Percentiles rank a stretch among this genome's conserved stretches.
phyloP scores from a whole-genome alignment of 2,888 invertebrate genomes.

The Eledone cirrhosa region DNA sequence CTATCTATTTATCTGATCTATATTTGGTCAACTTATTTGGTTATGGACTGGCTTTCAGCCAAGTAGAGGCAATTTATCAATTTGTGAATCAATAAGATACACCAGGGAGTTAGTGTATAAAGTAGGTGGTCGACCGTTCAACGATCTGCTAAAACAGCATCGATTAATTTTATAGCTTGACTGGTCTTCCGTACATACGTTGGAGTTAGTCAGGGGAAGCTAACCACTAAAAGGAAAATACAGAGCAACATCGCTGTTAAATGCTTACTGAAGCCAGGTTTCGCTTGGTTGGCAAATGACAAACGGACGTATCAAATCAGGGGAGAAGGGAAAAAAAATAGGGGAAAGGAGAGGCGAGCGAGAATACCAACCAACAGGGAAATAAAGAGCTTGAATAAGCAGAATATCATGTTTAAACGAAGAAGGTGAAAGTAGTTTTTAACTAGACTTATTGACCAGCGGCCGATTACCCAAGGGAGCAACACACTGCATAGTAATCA shows the following conservation, averaged over 20 bases:
- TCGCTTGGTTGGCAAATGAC: constrained; percentile 21
- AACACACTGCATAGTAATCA: constrained; percentile 16
- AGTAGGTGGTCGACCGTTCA: no score
- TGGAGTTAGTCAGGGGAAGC: background rate
- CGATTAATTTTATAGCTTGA: background rate
- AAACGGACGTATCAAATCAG: background rate
- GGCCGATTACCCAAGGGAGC: background rate
- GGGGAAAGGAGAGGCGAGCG: background rate
- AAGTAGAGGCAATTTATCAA: no score
- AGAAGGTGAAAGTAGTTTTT: background rate
- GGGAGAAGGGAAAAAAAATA: background rate
- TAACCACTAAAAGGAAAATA: constrained; percentile 11
- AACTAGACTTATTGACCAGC: constrained; percentile 5
- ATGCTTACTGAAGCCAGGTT: background rate
- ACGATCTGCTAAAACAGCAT: no score
- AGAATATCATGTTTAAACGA: background rate
- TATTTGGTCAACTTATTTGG: no score
- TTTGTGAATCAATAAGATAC: no score
- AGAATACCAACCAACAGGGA: background rate
- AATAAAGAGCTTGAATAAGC: background rate
- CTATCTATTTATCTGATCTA: no score
- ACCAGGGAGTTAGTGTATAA: no score
- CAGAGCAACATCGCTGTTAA: constrained; percentile 9
- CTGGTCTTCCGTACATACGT: constrained; percentile 9
- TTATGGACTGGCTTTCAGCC: no score